Base-by-base conservation (phyloP, 2,888 invertebrate genomes). In the Miltochrista miniata region DNA sequence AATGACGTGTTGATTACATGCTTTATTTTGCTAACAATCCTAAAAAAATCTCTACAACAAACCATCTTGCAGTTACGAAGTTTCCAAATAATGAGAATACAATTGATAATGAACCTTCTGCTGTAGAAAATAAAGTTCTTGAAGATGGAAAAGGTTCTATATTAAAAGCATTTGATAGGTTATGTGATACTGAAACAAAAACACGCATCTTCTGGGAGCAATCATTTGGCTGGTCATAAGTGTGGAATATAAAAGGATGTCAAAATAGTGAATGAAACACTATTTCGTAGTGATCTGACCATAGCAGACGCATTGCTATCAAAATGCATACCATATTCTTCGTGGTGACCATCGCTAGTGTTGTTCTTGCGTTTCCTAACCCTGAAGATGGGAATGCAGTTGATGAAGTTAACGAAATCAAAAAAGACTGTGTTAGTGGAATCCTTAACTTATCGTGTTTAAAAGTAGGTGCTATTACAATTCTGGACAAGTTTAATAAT, bases 171-270 rank as follows among this genome's bases (percentile, higher is more conserved):
- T 13, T 12, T 40, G 48, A 4, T 33, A 64, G 50, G 18, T 24
- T 24, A 57, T 54, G 40, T 54, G 54, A 68, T 57, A 68, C 60
- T 54, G 61, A 75, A 66, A 76, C 64, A 70, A 76, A 75, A 72
- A 67, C 68, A 72, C 62, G 62, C 66, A 61, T 64, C 61, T 63
- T 56, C 70, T 69, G 67, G 79, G 77, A 77, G 78, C 72, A 82
- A 81, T 83, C 79, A 77, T 72, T 64, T 76, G 33, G 36, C 63
- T 63, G 72, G 84, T 83, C 85, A 80, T 83, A 78, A 68, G 68
- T 66, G 71, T 61, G 68, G 79, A 81, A 83, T 85, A 85, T 85
- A 85, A 83, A 85, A 81, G 79, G 79, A 74, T 75, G 64, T 68
- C 72, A 71, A 68, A 61, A 65, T 66, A 65, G 59, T 54, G 61